phyloP scores from a whole-genome alignment of 2,113 vertebrate genomes.

The Tychaedon coryphoeus region DNA sequence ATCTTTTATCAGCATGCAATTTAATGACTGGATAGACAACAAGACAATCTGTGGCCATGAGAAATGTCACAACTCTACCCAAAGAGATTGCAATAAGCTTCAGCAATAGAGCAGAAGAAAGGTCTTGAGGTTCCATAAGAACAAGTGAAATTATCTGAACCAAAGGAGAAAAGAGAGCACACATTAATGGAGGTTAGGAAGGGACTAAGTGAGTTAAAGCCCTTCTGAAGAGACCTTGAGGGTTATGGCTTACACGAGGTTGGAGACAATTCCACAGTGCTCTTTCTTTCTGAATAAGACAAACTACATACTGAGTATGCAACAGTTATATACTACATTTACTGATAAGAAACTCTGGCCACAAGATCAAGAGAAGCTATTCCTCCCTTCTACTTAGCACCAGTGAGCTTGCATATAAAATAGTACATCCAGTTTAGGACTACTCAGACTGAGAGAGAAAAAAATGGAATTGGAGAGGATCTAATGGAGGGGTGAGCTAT shows the following conservation, averaged over 20 bases:
- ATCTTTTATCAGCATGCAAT: neutral
- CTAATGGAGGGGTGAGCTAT: neutral
- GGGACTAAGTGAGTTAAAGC: neutral
- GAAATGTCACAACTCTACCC: neutral
- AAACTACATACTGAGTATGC: neutral
- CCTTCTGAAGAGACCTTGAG: neutral
- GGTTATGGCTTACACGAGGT: fast-evolving
- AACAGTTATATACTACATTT: neutral
- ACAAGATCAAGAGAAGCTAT: neutral
- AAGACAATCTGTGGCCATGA: neutral
- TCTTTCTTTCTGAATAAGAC: neutral
- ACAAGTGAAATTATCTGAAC: neutral
- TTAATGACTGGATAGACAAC: neutral
- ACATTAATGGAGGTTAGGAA: neutral
- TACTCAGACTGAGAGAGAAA: neutral
- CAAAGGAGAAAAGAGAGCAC: neutral
- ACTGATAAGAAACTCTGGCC: neutral
- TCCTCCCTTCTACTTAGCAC: neutral
- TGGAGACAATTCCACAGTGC: neutral
- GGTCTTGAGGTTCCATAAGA: neutral
- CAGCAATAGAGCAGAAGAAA: neutral
- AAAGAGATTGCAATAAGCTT: neutral
- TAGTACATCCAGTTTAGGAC: neutral
- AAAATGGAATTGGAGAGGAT: neutral
- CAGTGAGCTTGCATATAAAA: neutral